Percentiles rank a stretch among this genome's conserved stretches.
These are phyloP conservation scores for Pavo muticus DNA, from an alignment of 2,113 vertebrate genomes.

Conservation along the genomic window DNA sequence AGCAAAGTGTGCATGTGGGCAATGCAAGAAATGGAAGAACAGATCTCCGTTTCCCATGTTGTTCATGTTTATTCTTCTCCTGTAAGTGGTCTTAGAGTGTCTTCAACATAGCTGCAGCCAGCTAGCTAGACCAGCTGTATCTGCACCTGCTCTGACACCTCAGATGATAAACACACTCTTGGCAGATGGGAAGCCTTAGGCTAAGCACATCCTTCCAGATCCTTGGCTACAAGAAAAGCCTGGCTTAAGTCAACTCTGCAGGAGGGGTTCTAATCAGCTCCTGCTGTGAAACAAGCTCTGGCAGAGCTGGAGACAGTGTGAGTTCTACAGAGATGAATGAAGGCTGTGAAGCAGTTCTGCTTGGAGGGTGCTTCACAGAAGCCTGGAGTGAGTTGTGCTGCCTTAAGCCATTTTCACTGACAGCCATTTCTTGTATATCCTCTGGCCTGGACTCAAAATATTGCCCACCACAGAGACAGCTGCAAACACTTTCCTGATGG, in stretches of 20 bases:
- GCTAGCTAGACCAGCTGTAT: not conserved
- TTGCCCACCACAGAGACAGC: not conserved
- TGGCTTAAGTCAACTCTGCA: not conserved
- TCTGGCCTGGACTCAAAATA: not conserved
- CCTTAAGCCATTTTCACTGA: not conserved
- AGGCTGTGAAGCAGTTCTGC: accelerated
- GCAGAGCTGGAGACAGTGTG: accelerated
- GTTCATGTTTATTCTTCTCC: not conserved
- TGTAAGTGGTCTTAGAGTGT: not conserved
- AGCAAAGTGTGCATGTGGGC: not conserved
- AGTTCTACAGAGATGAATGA: not conserved
- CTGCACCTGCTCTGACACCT: not conserved
- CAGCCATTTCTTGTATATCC: too few relatives aligned
- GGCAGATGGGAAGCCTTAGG: not conserved
- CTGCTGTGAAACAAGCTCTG: not conserved
- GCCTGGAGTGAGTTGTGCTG: not conserved
- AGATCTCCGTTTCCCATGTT: not conserved
- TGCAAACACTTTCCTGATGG: not conserved
- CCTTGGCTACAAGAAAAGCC: not conserved
- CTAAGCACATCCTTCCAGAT: not conserved
- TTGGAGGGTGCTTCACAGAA: not conserved
- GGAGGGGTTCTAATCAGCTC: not conserved
- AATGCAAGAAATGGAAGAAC: not conserved
- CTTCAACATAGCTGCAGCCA: not conserved
- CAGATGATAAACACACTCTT: not conserved